Evolutionary conservation across 2,888 invertebrate species (phyloP).

Genomic region (Ametastegia equiseti): DNA sequence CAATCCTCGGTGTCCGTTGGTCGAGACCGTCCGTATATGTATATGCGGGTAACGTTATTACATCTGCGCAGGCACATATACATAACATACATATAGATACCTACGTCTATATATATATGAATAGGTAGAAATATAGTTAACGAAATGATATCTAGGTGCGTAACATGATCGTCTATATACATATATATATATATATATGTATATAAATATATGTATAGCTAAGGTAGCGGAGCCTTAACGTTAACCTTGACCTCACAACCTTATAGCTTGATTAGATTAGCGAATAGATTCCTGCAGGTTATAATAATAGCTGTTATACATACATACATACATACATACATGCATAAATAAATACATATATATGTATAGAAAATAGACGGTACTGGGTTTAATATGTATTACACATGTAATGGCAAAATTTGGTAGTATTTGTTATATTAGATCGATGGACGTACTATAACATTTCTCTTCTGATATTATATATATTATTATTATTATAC

Average conservation of each 20-base stretch:
- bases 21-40: constrained; percentile 55
- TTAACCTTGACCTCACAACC: constrained; percentile 5
- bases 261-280: constrained; percentile 30
- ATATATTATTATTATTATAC: too few species aligned
- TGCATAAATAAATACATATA: not conserved
- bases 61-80: constrained; percentile 22
- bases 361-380: too few species aligned
- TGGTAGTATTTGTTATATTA: constrained; percentile 3
- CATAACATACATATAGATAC: not conserved
- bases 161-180: too few species aligned
- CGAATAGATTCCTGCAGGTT: not conserved
- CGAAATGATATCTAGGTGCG: not conserved
- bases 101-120: not conserved
- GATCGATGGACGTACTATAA: constrained; percentile 54
- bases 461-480: not conserved
- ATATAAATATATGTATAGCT: too few species aligned
- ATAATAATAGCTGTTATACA: constrained; percentile 11
- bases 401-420: too few species aligned
- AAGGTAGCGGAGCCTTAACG: constrained; percentile 28
- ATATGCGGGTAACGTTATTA: constrained; percentile 39
- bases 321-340: not conserved
- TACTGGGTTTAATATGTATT: not conserved
- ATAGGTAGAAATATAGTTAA: not conserved
- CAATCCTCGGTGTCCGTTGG: constrained; percentile 74
- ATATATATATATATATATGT: too few species aligned